Evolutionary conservation across 2,888 invertebrate species (phyloP).

Genomic region (Imbricaverruca yamaguchii): DNA sequence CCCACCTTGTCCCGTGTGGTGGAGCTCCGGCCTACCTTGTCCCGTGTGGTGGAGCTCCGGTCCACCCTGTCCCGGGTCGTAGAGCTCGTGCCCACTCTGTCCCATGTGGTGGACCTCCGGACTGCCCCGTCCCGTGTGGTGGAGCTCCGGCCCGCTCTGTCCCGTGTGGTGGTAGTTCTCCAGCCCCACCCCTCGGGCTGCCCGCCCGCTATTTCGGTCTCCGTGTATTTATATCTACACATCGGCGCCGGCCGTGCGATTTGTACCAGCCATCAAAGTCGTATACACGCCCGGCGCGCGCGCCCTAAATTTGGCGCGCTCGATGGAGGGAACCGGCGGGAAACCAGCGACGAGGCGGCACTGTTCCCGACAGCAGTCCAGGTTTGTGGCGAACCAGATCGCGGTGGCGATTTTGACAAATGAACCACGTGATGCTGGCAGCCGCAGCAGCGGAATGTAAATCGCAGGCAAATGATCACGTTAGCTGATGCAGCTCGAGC

Average conservation of each 20-base stretch:
- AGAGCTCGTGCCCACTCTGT: too few relatives aligned
- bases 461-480: background rate
- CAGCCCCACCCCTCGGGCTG: background rate
- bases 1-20: too few relatives aligned
- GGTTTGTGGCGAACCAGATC: background rate
- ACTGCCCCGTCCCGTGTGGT: too few relatives aligned
- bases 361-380: background rate
- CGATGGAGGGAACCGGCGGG: background rate
- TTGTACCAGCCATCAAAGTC: background rate
- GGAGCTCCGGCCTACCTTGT: too few relatives aligned
- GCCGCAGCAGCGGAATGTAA: background rate
- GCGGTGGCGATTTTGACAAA: background rate
- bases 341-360: background rate
- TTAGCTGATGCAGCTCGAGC: background rate
- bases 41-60: too few relatives aligned
- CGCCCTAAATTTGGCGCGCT: background rate
- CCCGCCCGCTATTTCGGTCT: background rate
- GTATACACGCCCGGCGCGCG: background rate
- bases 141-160: too few relatives aligned
- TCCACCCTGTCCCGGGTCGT: too few relatives aligned
- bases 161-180: background rate
- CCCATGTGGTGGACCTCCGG: too few relatives aligned
- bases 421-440: background rate
- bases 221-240: background rate
- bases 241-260: background rate